phyloP scores from a whole-genome alignment of 2,888 invertebrate genomes.

The Cyclophora punctaria region DNA sequence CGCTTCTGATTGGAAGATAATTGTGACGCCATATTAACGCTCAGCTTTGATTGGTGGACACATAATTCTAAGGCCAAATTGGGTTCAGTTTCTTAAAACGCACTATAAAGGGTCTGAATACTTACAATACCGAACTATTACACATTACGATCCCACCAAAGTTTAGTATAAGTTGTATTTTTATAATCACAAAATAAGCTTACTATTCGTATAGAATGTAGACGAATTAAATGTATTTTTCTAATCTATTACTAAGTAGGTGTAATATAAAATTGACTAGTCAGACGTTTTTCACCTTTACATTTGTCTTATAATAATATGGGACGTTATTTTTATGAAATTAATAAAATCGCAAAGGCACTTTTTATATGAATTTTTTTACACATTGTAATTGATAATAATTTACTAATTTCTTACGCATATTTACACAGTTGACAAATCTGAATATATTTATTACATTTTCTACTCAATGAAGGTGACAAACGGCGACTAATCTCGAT shows the following conservation, averaged over 20 bases:
- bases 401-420: too few species aligned
- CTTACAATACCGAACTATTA: slow-evolving; percentile 53
- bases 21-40: too few species aligned
- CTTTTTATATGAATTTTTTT: too few species aligned
- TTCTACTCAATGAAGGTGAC: slow-evolving; percentile 8
- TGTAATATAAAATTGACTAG: slow-evolving; percentile 11
- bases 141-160: slow-evolving; percentile 73
- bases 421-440: too few species aligned
- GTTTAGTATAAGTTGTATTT: slow-evolving; percentile 67
- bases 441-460: too few species aligned
- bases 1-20: too few species aligned
- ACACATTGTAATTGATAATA: too few species aligned
- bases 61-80: too few species aligned
- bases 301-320: neutral
- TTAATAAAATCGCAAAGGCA: too few species aligned
- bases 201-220: slow-evolving; percentile 33
- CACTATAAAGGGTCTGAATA: slow-evolving; percentile 20
- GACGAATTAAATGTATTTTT: slow-evolving; percentile 37
- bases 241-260: slow-evolving; percentile 24
- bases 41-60: too few species aligned
- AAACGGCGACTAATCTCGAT: slow-evolving; percentile 11
- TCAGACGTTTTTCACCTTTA: slow-evolving; percentile 12
- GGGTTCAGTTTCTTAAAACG: too few species aligned
- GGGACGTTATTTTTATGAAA: too few species aligned
- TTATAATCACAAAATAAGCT: slow-evolving; percentile 43